Evolutionary conservation across 2,888 invertebrate genomes (phyloP).

Genomic region (Tenthredo scrophulariae): DNA sequence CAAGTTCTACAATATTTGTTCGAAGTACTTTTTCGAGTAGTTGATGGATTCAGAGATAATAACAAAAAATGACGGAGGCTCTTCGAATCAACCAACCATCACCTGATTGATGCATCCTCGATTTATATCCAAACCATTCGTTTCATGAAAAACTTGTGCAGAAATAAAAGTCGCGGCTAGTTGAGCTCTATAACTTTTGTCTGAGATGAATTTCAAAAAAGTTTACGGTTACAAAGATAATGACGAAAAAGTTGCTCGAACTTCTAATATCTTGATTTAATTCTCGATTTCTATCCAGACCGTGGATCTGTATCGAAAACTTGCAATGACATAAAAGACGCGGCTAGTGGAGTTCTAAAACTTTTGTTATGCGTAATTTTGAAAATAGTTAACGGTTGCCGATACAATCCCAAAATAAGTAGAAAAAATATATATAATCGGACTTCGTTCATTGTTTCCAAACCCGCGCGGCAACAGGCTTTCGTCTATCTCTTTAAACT

Average conservation of each 20-base stretch:
- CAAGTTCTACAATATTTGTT: neutral
- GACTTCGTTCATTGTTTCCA: neutral
- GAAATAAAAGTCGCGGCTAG: neutral
- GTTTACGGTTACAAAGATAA: neutral
- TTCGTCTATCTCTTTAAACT: conserved; percentile 1
- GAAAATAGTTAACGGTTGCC: neutral
- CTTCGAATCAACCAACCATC: neutral
- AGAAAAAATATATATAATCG: neutral
- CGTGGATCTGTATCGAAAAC: neutral
- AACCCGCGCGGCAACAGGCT: neutral
- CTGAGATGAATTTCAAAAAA: neutral
- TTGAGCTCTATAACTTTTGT: neutral
- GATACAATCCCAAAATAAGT: neutral
- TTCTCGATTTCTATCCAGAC: neutral
- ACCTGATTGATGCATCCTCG: neutral
- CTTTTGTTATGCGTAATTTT: neutral
- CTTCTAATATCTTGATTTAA: neutral
- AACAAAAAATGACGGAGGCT: neutral
- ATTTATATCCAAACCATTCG: neutral
- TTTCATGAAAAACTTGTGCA: neutral
- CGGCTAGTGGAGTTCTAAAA: neutral
- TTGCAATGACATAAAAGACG: neutral
- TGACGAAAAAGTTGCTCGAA: neutral
- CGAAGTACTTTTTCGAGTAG: neutral
- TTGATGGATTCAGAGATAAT: neutral